A percentile compares a stretch with the other conserved stretches of the same genome.
Conservation (phyloP, 2,113 vertebrate genomes). For the Phalacrocorax pelagicus region DNA sequence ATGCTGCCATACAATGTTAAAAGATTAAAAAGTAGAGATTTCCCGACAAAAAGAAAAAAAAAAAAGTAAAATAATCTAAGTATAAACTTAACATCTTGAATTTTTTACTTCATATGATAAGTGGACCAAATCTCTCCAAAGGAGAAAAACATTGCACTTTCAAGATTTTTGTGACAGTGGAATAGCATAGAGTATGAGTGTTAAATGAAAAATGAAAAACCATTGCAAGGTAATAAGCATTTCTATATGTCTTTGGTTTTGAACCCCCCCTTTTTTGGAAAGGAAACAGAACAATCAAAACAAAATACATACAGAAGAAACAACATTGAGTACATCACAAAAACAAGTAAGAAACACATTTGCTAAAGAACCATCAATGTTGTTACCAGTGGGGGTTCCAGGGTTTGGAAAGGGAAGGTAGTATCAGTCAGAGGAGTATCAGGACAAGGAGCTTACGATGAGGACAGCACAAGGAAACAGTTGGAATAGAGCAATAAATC, state of each 20-base stretch:
- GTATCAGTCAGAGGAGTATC: conserved; percentile 36
- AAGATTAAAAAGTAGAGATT: not conserved
- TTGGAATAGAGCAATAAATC: conserved; percentile 23
- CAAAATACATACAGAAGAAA: conserved; percentile 55
- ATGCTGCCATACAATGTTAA: not conserved
- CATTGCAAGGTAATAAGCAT: not conserved
- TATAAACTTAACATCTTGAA: not conserved
- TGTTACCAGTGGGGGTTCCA: conserved; percentile 61
- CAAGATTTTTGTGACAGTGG: conserved; percentile 41
- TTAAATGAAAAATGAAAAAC: conserved; percentile 19
- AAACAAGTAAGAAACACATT: conserved; percentile 61
- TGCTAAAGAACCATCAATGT: conserved; percentile 57
- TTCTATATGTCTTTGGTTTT: conserved; percentile 18
- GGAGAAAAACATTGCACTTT: conserved; percentile 57
- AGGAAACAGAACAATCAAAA: conserved; percentile 56
- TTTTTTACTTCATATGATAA: not conserved
- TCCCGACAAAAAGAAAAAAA: not conserved
- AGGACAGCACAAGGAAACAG: conserved; percentile 14
- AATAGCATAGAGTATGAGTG: not conserved
- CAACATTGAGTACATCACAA: conserved; percentile 69
- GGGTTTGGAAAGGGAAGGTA: conserved; percentile 53
- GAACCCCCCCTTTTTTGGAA: conserved; percentile 1
- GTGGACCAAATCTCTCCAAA: not conserved
- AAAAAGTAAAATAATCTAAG: not conserved
- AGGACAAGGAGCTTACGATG: conserved; percentile 44